These are phyloP conservation scores for Polypterus bichir DNA, from an alignment of 2,113 vertebrate genomes.

Conservation along the genomic window DNA sequence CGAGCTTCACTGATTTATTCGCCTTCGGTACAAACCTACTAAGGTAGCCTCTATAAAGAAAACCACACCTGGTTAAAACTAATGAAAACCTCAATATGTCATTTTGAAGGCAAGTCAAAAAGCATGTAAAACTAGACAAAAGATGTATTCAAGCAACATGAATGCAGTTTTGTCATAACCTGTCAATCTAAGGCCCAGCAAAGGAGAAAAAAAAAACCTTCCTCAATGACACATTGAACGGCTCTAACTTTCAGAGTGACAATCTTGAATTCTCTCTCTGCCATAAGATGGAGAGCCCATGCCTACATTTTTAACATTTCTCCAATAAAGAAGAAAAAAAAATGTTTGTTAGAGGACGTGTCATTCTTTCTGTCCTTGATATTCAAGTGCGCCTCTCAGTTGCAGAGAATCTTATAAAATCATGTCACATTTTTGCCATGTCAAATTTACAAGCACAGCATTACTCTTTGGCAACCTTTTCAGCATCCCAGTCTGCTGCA, in stretches of 20 bases:
- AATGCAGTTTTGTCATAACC: slow-evolving; percentile 64
- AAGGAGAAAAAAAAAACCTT: slow-evolving; percentile 48
- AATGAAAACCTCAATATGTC: slow-evolving; percentile 86
- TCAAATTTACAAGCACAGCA: slow-evolving; percentile 12
- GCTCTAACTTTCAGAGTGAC: slow-evolving; percentile 57
- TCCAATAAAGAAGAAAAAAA: slow-evolving; percentile 21
- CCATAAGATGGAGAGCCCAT: slow-evolving; percentile 36
- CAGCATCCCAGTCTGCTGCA: slow-evolving; percentile 22
- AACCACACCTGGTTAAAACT: slow-evolving; percentile 73
- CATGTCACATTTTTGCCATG: slow-evolving; percentile 3
- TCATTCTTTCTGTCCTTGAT: slow-evolving; percentile 34
- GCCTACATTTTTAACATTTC: slow-evolving; percentile 31
- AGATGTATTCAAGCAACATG: slow-evolving; percentile 76
- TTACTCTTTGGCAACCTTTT: slow-evolving; percentile 18
- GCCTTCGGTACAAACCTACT: slow-evolving; percentile 62
- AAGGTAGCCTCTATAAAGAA: slow-evolving; percentile 53
- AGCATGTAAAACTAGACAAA: slow-evolving; percentile 76
- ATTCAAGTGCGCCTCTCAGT: slow-evolving; percentile 32
- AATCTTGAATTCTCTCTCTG: slow-evolving; percentile 49
- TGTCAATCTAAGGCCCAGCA: slow-evolving; percentile 61
- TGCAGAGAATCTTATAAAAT: slow-evolving; percentile 10
- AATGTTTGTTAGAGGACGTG: slow-evolving; percentile 23
- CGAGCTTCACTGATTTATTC: slow-evolving; percentile 81
- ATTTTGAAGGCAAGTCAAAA: slow-evolving; percentile 66
- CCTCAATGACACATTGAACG: slow-evolving; percentile 62